These are phyloP conservation scores for Bradysia coprophila DNA, from an alignment of 1,140 invertebrate species.

Conservation along the genomic window DNA sequence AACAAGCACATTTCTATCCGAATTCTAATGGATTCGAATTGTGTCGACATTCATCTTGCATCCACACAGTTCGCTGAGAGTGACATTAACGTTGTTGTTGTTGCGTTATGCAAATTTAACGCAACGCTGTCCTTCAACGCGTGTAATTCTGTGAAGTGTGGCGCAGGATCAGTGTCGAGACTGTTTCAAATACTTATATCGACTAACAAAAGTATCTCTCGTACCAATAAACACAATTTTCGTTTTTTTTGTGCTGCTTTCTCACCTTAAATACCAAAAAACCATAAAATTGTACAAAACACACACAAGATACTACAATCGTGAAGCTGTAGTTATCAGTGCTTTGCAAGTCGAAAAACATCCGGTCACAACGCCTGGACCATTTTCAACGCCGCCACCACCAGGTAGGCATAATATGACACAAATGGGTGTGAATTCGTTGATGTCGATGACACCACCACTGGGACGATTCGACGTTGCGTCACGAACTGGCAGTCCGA, in stretches of 20 bases:
- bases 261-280: slow-evolving; percentile 3
- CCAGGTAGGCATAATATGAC: slow-evolving; percentile 27
- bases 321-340: slow-evolving; percentile 81
- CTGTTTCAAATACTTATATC: too few species aligned
- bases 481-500: slow-evolving; percentile 29
- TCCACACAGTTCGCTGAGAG: too few species aligned
- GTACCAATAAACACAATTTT: too few species aligned
- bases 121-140: too few species aligned
- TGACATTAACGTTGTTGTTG: too few species aligned
- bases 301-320: slow-evolving; percentile 72
- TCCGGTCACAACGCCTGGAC: slow-evolving; percentile 70
- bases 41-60: too few species aligned
- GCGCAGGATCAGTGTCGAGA: too few species aligned
- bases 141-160: too few species aligned
- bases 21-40: too few species aligned
- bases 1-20: too few species aligned
- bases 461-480: slow-evolving; percentile 23
- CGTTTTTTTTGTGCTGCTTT: background rate
- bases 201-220: too few species aligned
- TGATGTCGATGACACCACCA: slow-evolving; percentile 17
- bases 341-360: slow-evolving; percentile 84
- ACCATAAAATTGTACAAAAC: slow-evolving; percentile 10
- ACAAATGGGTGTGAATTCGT: slow-evolving; percentile 18
- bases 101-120: too few species aligned
- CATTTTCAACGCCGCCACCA: slow-evolving; percentile 43